These are phyloP conservation scores for Chloroceryle amazona DNA, from an alignment of 2,797 vertebrate species.

Conservation along the genomic window DNA sequence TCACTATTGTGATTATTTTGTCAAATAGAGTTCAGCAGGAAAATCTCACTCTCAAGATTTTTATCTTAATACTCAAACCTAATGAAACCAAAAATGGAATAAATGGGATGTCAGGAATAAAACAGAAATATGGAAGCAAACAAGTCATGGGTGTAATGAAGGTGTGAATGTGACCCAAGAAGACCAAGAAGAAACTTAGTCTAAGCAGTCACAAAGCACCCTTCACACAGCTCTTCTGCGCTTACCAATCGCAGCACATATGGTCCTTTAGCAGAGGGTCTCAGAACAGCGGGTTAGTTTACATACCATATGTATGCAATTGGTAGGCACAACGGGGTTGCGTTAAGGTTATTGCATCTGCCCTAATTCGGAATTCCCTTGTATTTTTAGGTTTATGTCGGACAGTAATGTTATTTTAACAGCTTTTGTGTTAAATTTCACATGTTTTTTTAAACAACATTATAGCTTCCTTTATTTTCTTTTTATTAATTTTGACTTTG, in stretches of 20 bases:
- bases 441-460: slow-evolving; percentile 66
- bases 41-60: neutral
- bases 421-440: slow-evolving; percentile 67
- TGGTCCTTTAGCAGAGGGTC: slow-evolving; percentile 48
- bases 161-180: slow-evolving; percentile 31
- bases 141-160: neutral
- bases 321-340: slow-evolving; percentile 52
- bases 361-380: slow-evolving; percentile 56
- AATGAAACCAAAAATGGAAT: neutral
- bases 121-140: neutral
- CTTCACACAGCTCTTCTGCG: slow-evolving; percentile 18
- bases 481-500: slow-evolving; percentile 72
- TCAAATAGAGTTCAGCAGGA: neutral
- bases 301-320: slow-evolving; percentile 59
- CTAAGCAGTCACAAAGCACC: slow-evolving; percentile 39
- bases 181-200: slow-evolving; percentile 33
- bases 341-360: slow-evolving; percentile 56
- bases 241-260: slow-evolving; percentile 35
- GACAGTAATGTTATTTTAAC: slow-evolving; percentile 66
- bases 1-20: neutral
- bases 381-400: slow-evolving; percentile 51
- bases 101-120: neutral
- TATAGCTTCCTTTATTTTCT: slow-evolving; percentile 65
- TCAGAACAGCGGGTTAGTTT: slow-evolving; percentile 60
- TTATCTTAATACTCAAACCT: neutral